Evolutionary conservation across 2,888 invertebrate genomes (phyloP), one percentile per base, ranked within the genome.

Genomic region (Lithophane ornitopus): DNA sequence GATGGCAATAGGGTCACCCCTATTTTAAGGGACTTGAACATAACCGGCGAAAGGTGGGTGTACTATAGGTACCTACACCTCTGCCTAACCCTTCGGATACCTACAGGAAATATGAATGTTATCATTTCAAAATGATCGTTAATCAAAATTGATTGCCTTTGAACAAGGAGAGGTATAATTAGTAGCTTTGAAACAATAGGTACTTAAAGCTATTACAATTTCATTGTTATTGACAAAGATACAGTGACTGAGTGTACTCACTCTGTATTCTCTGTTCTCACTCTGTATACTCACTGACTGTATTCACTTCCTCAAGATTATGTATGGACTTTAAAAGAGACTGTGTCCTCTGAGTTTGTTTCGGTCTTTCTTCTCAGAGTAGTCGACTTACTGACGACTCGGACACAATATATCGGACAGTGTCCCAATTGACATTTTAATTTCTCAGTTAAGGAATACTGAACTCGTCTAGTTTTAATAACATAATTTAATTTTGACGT

Each of bases 171-270:
- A 16, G 19, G 4, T 28, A 39, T 28, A 65, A 56, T 58, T 28
- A 65, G 19, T n/a, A 14, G 16, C 14, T 22, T 41, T 49, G 2
- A 44, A 52, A 78, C 78, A 78, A 69, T 69, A 59, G 34, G 19
- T 46, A 52, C 69, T 76, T 69, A 34, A n/a, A 69, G 9, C 3
- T 39, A n/a, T 34, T 39, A 44, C 12, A 80, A 66, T 72, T 22
- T 65, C n/a, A 80, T 54, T 80, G 70, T 76, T 52, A 39, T 22
- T 39, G 52, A 59, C 39, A 22, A 12, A 52, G 1, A 46, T 56
- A 14, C n/a, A 49, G n/a, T 41, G 6, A 39, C 34, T 63, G 34
- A 22, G 12, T 28, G 11, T 34, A 22, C 3, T n/a, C 3, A 7
- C 22, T 8, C 14, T 22, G 22, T 12, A 26, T 46, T 46, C 16